These are phyloP conservation scores for Apodemus agrarius DNA, from an alignment of 2,797 vertebrate species.

Conservation along the genomic window DNA sequence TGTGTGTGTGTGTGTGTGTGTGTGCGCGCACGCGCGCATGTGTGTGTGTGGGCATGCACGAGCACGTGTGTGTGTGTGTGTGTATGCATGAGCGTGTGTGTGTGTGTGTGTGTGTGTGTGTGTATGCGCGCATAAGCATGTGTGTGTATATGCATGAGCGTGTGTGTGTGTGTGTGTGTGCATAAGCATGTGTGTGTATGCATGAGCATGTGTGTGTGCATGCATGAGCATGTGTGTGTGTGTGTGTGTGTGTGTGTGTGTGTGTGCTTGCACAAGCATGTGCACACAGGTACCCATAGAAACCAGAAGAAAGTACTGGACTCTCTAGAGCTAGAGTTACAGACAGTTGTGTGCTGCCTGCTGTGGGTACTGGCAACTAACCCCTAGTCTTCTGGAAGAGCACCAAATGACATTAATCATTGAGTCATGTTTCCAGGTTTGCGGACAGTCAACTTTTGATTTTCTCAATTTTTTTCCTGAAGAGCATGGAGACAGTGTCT, in stretches of 20 bases:
- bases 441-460: no score
- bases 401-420: not conserved
- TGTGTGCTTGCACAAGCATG: no score
- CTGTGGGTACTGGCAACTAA: not conserved
- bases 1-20: not conserved
- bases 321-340: not conserved
- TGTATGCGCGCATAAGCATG: no score
- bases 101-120: no score
- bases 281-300: not conserved
- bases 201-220: no score
- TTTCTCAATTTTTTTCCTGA: not conserved
- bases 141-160: no score
- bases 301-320: not conserved
- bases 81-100: no score
- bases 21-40: no score
- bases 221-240: not conserved
- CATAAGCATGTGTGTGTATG: not conserved
- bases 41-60: no score
- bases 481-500: not conserved
- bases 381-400: no score
- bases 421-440: not conserved
- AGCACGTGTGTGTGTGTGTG: no score
- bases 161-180: no score
- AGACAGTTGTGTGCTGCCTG: not conserved
- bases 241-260: not conserved